These are phyloP conservation scores for Molorchus minor DNA, from an alignment of 2,888 invertebrate species.

Conservation along the genomic window DNA sequence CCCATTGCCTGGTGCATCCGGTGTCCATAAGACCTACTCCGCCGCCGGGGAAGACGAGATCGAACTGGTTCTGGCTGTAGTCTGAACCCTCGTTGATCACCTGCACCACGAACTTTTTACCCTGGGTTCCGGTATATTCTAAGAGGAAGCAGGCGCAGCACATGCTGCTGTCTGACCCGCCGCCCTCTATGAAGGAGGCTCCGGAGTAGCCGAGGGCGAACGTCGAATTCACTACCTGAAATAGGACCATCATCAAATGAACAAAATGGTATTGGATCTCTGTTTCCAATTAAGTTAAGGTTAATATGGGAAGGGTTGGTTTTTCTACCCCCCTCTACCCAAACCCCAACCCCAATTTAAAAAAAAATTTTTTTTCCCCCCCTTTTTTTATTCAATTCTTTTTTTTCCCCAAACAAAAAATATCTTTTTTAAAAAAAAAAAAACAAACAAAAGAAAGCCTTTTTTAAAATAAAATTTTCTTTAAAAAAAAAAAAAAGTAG, in stretches of 20 bases:
- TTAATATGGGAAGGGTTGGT: too few species aligned
- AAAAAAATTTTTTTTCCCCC: too few species aligned
- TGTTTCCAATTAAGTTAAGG: too few species aligned
- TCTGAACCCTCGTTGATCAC: conserved; percentile 19
- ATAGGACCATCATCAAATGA: not conserved
- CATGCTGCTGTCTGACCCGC: not conserved
- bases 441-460: too few species aligned
- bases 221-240: not conserved
- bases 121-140: conserved; percentile 14
- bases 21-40: conserved; percentile 14
- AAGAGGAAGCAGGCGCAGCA: conserved; percentile 26
- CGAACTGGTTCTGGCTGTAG: conserved; percentile 23
- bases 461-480: too few species aligned
- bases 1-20: conserved; percentile 24
- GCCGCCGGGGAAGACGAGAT: conserved; percentile 25
- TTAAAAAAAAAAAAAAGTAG: too few species aligned
- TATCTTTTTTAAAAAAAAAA: too few species aligned
- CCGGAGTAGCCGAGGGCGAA: not conserved
- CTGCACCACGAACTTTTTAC: conserved; percentile 18
- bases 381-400: too few species aligned
- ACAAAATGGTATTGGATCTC: not conserved
- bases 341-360: too few species aligned
- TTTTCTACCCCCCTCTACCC: too few species aligned
- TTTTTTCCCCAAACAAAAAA: too few species aligned
- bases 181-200: conserved; percentile 7